phyloP scores from a whole-genome alignment of 2,888 invertebrate species.

The Trissolcus brochymenae region DNA sequence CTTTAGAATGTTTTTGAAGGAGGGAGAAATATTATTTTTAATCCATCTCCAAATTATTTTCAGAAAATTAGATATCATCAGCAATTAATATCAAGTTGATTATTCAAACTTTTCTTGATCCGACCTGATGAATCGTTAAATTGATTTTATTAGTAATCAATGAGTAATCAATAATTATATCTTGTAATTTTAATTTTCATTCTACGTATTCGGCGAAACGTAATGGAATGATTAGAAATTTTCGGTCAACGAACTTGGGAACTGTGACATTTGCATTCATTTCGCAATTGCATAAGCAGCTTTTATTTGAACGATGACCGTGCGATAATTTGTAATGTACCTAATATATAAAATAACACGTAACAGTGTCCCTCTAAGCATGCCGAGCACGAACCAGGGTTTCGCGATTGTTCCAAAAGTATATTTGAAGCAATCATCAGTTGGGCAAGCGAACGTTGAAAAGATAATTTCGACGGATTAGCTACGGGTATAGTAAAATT shows the following conservation, averaged over 20 bases:
- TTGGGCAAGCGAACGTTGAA: not conserved
- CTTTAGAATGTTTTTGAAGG: too few species aligned
- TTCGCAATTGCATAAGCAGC: not conserved
- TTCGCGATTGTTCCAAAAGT: not conserved
- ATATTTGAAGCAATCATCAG: not conserved
- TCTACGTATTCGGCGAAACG: too few species aligned
- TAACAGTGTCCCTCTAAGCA: slow-evolving; percentile 1
- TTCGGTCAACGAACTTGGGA: slow-evolving; percentile 21
- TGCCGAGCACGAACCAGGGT: slow-evolving; percentile 12
- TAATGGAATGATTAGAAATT: too few species aligned
- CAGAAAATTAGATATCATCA: too few species aligned
- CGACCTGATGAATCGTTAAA: too few species aligned
- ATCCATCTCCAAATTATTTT: too few species aligned
- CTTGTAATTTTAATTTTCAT: too few species aligned
- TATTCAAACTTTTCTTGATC: too few species aligned
- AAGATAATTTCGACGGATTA: not conserved
- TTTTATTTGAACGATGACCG: slow-evolving; percentile 17
- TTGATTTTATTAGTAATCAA: too few species aligned
- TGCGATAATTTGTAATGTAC: slow-evolving; percentile 14
- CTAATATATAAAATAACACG: slow-evolving; percentile 8
- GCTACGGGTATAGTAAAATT: not conserved
- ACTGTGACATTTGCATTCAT: slow-evolving; percentile 11
- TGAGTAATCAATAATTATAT: too few species aligned
- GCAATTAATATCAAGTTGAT: too few species aligned
- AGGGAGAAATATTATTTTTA: too few species aligned